These are phyloP conservation scores for Rutpela maculata DNA, from an alignment of 2,888 invertebrate genomes.

Conservation along the genomic window DNA sequence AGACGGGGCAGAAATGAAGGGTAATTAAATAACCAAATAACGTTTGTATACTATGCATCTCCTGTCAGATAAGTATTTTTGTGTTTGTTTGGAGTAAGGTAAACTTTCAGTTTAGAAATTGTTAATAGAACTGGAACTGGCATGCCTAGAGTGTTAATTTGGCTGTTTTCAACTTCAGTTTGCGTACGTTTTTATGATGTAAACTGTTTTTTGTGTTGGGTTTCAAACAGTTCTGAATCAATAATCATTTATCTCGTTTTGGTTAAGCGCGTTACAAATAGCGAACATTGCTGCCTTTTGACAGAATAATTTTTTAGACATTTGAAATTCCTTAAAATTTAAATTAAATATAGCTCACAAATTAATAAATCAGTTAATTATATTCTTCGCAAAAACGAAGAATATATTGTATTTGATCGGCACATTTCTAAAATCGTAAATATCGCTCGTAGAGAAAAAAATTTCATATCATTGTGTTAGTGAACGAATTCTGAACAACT, in stretches of 20 bases:
- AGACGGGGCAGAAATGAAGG: not conserved
- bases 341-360: too few relatives aligned
- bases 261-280: not conserved
- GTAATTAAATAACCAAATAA: not conserved
- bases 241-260: not conserved
- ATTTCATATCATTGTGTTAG: too few relatives aligned
- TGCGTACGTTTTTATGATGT: too few relatives aligned
- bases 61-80: constrained; percentile 7
- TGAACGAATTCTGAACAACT: too few relatives aligned
- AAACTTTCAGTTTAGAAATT: not conserved
- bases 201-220: not conserved
- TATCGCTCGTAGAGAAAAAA: too few relatives aligned
- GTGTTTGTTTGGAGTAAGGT: not conserved
- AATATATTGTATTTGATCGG: too few relatives aligned
- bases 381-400: too few relatives aligned
- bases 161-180: not conserved
- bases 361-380: too few relatives aligned
- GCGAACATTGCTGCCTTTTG: too few relatives aligned
- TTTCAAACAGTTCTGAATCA: not conserved
- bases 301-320: too few relatives aligned
- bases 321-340: too few relatives aligned
- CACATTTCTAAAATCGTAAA: too few relatives aligned
- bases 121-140: not conserved
- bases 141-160: not conserved
- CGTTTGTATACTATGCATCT: not conserved